Conservation (phyloP, 2,797 vertebrate genomes). For the Chaunax sp. region DNA sequence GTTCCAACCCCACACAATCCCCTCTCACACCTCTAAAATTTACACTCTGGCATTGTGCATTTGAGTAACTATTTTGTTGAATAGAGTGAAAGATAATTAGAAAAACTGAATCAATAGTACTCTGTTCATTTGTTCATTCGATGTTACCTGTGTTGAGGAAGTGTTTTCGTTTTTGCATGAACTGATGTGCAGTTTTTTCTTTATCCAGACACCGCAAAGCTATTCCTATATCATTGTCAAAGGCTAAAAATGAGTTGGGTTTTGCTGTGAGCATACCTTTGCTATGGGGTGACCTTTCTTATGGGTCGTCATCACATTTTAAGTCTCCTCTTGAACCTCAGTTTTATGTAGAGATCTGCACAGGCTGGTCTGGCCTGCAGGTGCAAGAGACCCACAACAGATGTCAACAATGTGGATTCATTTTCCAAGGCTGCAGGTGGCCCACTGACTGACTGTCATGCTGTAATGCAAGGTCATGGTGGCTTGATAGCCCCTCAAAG, state of each 20-base stretch:
- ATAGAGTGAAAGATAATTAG: neutral
- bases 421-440: slow-evolving; percentile 9
- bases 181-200: neutral
- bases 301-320: slow-evolving; percentile 4
- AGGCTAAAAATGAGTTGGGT: slow-evolving; percentile 28
- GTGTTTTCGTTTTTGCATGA: neutral
- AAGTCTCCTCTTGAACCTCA: neutral
- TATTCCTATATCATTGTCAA: slow-evolving; percentile 13
- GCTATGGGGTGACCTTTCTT: slow-evolving; percentile 12
- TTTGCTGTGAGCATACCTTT: neutral
- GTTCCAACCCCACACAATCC: slow-evolving; percentile 28
- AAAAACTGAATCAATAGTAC: neutral
- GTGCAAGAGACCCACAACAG: neutral
- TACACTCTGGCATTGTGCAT: slow-evolving; percentile 32
- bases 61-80: neutral
- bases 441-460: neutral
- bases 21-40: slow-evolving; percentile 22
- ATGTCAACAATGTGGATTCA: neutral
- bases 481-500: neutral
- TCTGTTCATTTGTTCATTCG: neutral
- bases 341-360: slow-evolving; percentile 7
- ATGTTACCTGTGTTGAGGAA: neutral
- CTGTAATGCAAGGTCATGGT: slow-evolving; percentile 11
- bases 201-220: neutral
- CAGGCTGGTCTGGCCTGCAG: neutral